Base-by-base conservation (phyloP, 2,797 vertebrate species). In the Pipistrellus nathusii region DNA sequence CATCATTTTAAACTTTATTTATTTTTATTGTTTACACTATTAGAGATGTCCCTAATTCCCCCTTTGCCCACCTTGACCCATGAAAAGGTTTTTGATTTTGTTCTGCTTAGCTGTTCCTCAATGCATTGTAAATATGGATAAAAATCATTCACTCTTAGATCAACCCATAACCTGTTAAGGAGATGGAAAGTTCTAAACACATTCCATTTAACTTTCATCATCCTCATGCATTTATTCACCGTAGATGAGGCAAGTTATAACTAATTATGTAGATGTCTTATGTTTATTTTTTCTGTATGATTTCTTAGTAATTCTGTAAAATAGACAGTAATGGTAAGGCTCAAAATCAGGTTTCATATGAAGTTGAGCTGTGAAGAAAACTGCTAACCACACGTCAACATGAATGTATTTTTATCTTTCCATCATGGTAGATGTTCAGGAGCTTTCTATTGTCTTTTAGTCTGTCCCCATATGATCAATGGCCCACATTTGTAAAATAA, bases 51-150 rank as follows among this genome's bases (percentile, higher is more conserved):
- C 3, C 15, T n/a, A 66, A 32, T 20, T 32, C n/a, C 17, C 14
- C n/a, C n/a, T 66, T 66, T 66, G n/a, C 64, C 64, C 64, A 32
- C 17, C 17, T 66, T 18, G 64, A 66, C 15, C n/a, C 64, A 32
- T 83, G 55, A n/a, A 41, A 84, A 66, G 48, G 20, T 51, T 95
- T 90, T 82, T 46, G 18, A 30, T 78, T 92, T 86, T 82, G 30
- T 75, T 92, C 87, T 86, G 64, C 46, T 92, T 59, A 64, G 53
- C 57, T 55, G 46, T 85, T 62, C 17, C 30, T 72, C 41, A 13
- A 5, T 76, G 62, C 27, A 72, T 20, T 77, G 23, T 35, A 81
- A 66, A 38, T 38, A 27, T 6, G 20, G 57, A 32, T 80, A 68
- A 90, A 77, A 86, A 83, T 30, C 73, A 71, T 57, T 53, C 44